Conservation (phyloP, 2,888 invertebrate species). For the Euclidia mi region DNA sequence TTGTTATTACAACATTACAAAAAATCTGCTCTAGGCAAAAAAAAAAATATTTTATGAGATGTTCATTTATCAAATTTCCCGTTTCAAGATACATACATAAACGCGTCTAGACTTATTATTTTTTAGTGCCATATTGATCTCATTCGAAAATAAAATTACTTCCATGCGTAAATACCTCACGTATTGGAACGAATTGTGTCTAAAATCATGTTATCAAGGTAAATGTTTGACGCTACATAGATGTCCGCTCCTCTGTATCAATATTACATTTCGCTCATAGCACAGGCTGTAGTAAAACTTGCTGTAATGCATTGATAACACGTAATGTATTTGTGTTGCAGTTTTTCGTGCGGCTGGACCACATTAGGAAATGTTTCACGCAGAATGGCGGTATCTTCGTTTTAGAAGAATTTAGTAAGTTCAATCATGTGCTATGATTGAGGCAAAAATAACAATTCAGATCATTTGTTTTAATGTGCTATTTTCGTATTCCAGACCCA, state of each 20-base stretch:
- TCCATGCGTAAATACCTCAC: no score
- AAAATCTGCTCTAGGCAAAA: no score
- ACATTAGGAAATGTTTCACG: constrained; percentile 99
- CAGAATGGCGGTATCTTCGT: constrained; percentile 99
- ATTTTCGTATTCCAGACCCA: constrained; percentile 94
- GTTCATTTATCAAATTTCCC: no score
- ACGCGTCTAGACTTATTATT: no score
- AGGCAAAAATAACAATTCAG: no score
- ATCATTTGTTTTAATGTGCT: not conserved
- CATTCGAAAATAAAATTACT: no score
- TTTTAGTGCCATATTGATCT: no score
- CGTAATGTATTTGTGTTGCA: constrained; percentile 91
- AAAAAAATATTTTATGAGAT: no score
- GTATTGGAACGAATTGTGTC: not conserved
- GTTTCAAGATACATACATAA: no score
- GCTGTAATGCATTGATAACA: not conserved
- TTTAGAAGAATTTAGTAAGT: constrained; percentile 99
- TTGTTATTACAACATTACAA: not conserved
- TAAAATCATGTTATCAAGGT: constrained; percentile 1
- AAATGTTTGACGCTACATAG: constrained; percentile 33
- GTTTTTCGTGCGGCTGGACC: constrained; percentile 99
- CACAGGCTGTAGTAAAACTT: not conserved
- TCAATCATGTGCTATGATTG: not conserved
- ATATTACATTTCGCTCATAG: constrained; percentile 14
- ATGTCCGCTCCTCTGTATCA: constrained; percentile 44